Conservation (phyloP, 2,113 vertebrate species). For the Chauna torquata region DNA sequence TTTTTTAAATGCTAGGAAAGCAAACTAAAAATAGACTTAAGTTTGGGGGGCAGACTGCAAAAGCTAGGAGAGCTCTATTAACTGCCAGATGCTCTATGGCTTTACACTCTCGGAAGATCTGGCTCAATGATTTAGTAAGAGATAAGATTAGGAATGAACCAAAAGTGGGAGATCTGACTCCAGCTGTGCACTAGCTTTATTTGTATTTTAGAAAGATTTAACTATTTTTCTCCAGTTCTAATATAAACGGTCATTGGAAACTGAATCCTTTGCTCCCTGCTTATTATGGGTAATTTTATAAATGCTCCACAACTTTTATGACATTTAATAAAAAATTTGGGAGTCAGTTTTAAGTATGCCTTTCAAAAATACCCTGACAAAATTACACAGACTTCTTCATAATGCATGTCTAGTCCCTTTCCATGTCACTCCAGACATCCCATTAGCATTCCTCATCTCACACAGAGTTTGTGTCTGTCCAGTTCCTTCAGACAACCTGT, state of each 20-base stretch:
- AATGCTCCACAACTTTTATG: background rate
- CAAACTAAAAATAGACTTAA: constrained; percentile 38
- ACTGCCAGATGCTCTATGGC: background rate
- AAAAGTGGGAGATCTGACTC: background rate
- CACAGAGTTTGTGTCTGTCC: background rate
- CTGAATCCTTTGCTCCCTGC: background rate
- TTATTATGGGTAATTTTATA: background rate
- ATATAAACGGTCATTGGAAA: background rate
- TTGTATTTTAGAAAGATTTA: background rate
- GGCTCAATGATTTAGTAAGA: background rate
- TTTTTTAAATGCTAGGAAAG: constrained; percentile 55
- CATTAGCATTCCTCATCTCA: background rate
- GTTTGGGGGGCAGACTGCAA: background rate
- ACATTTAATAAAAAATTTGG: background rate
- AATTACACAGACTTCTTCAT: background rate
- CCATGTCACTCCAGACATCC: background rate
- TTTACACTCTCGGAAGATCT: background rate
- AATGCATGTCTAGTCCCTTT: background rate
- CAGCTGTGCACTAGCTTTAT: background rate
- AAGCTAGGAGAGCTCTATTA: background rate
- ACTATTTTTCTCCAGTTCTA: background rate
- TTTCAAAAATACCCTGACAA: background rate
- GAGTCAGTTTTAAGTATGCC: background rate
- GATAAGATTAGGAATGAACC: background rate
- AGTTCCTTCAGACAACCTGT: accelerated